Evolutionary conservation across 2,888 invertebrate genomes (phyloP).

Genomic region (Seira musarum): DNA sequence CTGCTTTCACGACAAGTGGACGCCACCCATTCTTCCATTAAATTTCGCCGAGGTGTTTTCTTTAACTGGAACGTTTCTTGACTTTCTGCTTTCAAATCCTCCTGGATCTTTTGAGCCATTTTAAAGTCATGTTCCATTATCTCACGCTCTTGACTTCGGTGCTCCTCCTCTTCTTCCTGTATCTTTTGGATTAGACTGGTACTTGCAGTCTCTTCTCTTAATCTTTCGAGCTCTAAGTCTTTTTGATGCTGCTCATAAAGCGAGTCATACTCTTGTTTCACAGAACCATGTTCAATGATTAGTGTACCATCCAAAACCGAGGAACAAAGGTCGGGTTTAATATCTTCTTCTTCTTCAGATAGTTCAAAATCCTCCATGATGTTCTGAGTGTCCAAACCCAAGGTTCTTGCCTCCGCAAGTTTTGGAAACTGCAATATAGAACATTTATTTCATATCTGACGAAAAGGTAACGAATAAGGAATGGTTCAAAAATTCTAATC

Average conservation of each 20-base stretch:
- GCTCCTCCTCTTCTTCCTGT: slow-evolving; percentile 70
- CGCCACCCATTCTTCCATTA: slow-evolving; percentile 25
- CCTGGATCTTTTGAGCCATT: slow-evolving; percentile 46
- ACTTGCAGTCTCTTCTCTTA: slow-evolving; percentile 76
- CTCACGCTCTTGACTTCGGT: not conserved
- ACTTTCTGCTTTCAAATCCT: slow-evolving; percentile 38
- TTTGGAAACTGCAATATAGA: slow-evolving; percentile 59
- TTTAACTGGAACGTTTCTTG: not conserved
- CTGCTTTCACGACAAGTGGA: slow-evolving; percentile 16
- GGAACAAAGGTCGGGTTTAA: not conserved
- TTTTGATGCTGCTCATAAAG: slow-evolving; percentile 72
- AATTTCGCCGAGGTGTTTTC: slow-evolving; percentile 31
- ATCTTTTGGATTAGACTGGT: slow-evolving; percentile 75
- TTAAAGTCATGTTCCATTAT: slow-evolving; percentile 31
- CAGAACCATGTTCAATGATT: slow-evolving; percentile 80
- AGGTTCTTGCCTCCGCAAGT: slow-evolving; percentile 53
- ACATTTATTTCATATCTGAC: slow-evolving; percentile 10
- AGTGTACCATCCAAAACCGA: slow-evolving; percentile 71
- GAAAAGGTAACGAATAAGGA: not conserved
- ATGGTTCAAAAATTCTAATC: not conserved
- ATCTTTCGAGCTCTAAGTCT: slow-evolving; percentile 71
- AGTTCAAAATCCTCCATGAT: slow-evolving; percentile 32
- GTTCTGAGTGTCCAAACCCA: slow-evolving; percentile 62
- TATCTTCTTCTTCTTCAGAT: not conserved
- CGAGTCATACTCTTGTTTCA: slow-evolving; percentile 82